Percentiles rank a stretch among this genome's conserved stretches.
These are phyloP conservation scores for Drosophila prosaltans DNA, from an alignment of 1,140 invertebrate species.

Conservation along the genomic window DNA sequence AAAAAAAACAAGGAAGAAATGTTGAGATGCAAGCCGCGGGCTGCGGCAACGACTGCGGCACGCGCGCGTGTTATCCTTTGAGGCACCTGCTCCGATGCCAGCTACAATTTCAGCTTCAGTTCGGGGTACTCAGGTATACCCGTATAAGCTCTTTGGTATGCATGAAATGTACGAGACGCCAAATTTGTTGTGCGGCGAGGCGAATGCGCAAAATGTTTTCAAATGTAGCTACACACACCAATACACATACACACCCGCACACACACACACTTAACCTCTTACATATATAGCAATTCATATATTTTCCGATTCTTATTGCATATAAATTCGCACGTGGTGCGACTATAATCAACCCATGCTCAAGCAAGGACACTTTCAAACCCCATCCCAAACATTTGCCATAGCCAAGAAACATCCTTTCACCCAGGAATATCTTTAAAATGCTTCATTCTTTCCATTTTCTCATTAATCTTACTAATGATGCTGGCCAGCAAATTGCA, in stretches of 20 bases:
- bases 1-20: constrained; percentile 1
- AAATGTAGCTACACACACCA: constrained; percentile 32
- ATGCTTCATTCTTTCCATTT: constrained; percentile 35
- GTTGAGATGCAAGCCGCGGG: constrained; percentile 48
- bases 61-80: constrained; percentile 72
- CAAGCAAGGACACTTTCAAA: constrained; percentile 68
- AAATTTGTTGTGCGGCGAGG: constrained; percentile 81
- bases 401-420: background rate
- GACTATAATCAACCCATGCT: constrained; percentile 71
- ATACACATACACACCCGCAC: constrained; percentile 38
- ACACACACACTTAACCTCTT: constrained; percentile 9
- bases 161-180: constrained; percentile 79
- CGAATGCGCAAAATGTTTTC: constrained; percentile 74
- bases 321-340: constrained; percentile 81
- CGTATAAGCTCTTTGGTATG: constrained; percentile 75
- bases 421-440: constrained; percentile 44
- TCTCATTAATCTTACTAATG: constrained; percentile 79
- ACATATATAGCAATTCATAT: constrained; percentile 43
- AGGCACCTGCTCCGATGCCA: constrained; percentile 67
- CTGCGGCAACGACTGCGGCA: constrained; percentile 36
- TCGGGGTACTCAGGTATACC: constrained; percentile 3
- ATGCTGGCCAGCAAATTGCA: constrained; percentile 77
- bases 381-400: background rate
- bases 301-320: constrained; percentile 81
- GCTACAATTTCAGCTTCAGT: constrained; percentile 22